These are phyloP conservation scores for Homarus americanus DNA, from an alignment of 1,140 invertebrate genomes.

Conservation along the genomic window DNA sequence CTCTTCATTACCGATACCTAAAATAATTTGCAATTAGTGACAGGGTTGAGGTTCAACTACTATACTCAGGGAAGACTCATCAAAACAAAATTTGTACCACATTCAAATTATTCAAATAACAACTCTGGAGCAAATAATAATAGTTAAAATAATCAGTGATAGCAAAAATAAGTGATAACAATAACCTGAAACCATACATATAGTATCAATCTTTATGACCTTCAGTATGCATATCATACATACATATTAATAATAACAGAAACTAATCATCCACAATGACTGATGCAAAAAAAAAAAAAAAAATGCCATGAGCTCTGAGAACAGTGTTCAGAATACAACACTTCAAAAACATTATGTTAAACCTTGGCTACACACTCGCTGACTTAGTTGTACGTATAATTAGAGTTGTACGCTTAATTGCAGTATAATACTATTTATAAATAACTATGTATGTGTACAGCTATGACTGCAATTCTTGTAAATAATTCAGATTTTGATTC, in stretches of 20 bases:
- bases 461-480: background rate
- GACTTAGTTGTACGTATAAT: background rate
- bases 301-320: too few species aligned
- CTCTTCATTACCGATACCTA: background rate
- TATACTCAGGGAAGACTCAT: background rate
- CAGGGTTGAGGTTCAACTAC: background rate
- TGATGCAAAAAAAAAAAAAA: too few species aligned
- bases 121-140: background rate
- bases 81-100: background rate
- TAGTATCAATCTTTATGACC: background rate
- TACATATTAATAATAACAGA: background rate
- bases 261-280: background rate
- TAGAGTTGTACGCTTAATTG: too few species aligned
- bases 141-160: background rate
- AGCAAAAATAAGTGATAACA: background rate
- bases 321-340: background rate
- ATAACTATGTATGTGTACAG: background rate
- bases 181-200: background rate
- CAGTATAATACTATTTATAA: background rate
- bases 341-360: background rate
- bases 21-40: background rate
- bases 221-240: background rate
- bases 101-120: background rate
- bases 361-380: background rate
- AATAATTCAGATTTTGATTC: background rate